Base-by-base conservation (phyloP, 2,888 invertebrate species). In the Diaphora mendica region DNA sequence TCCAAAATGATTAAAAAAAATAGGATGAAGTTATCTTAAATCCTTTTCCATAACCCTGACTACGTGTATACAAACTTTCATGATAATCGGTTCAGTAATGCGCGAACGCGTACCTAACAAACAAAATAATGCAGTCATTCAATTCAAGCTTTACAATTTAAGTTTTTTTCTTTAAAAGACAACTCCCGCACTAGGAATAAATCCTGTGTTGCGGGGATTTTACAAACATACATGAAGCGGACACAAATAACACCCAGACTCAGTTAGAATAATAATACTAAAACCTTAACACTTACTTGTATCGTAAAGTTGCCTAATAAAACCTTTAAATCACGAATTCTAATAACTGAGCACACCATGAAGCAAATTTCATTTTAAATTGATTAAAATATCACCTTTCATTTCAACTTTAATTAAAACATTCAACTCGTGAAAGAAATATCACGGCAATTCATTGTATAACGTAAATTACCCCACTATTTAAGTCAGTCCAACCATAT, bases 401-500 rank as follows among this genome's bases (percentile, higher is more conserved):
- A 1, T 26, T 55, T 55, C 26, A 59, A 26, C 3, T 59, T 26
- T n/a, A 55, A n/a, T 55, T 55, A 55, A 55, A 64, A 64, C 20
- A 5, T 33, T 33, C 26, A 33, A 20, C 15, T 33, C 33, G 64
- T 20, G 0, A 64, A 64, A 64, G 35, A 35, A 23, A 65, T 35
- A n/a, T 65, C n/a, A 65, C 67, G 13, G 44, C 42, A 30, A 44
- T 70, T 64, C n/a, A n/a, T 33, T 23, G 9, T 30, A 3, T 26
- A 33, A 51, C 15, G 26, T 48, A 66, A 3, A 35, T 15, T 51
- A 66, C 33, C 62, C 64, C 17, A 30, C 68, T 11, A 75, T 81
- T 76, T 77, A 82, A 79, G 74, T 82, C 74, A 68, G 64, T 75
- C 71, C 67, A 74, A 75, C 83, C 77, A 67, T 83, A 79, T 76